These are phyloP conservation scores for Zosterops lateralis DNA, from an alignment of 2,113 vertebrate genomes.

Conservation along the genomic window DNA sequence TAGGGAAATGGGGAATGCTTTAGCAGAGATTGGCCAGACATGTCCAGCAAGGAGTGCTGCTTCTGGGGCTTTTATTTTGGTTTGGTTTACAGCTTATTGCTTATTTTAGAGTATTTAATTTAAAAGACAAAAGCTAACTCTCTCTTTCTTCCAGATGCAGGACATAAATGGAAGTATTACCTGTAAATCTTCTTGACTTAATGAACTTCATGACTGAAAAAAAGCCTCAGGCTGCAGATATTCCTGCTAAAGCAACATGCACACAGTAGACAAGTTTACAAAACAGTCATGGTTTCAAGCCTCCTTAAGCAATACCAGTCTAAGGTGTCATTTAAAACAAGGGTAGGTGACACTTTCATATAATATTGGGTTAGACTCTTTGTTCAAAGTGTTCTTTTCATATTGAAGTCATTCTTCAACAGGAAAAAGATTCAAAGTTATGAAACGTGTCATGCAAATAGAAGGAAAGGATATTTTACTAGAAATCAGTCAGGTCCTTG, in stretches of 20 bases:
- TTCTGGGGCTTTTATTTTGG: background rate
- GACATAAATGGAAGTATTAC: background rate
- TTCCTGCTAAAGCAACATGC: background rate
- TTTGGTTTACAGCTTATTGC: background rate
- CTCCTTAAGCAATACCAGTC: background rate
- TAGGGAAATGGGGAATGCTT: background rate
- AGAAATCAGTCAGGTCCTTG: background rate
- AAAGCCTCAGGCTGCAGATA: background rate
- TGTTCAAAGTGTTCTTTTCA: background rate
- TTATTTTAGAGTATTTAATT: background rate
- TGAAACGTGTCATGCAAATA: background rate
- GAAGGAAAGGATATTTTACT: background rate
- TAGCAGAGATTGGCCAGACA: background rate
- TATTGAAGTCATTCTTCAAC: background rate
- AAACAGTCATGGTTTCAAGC: background rate
- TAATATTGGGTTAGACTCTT: background rate
- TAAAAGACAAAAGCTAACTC: background rate
- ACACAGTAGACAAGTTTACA: background rate
- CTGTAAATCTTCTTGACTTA: background rate
- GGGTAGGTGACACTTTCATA: background rate
- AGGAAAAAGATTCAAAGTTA: background rate
- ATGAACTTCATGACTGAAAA: background rate
- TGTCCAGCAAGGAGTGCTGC: background rate
- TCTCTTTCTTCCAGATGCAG: background rate
- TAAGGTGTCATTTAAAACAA: background rate